Evolutionary conservation across 2,113 vertebrate species (phyloP).

Genomic region (Sinocyclocheilus anophthalmus): DNA sequence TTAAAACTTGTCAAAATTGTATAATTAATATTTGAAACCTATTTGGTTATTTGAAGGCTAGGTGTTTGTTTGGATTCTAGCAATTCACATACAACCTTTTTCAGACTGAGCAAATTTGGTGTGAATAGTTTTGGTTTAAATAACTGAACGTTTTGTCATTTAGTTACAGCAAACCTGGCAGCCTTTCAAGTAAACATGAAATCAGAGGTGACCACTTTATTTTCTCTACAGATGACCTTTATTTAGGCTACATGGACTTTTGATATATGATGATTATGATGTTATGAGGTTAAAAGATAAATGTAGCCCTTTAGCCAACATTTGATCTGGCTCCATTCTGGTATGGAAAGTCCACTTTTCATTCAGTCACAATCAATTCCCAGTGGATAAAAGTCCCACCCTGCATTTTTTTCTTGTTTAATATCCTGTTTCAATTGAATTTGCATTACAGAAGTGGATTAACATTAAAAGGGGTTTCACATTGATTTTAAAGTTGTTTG

Average conservation of each 20-base stretch:
- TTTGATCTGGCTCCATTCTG: background rate
- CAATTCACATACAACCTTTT: no score
- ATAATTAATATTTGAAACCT: background rate
- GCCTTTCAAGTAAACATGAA: background rate
- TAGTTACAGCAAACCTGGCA: background rate
- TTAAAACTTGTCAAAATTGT: background rate
- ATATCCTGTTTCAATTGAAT: background rate
- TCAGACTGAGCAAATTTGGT: no score
- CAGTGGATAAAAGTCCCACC: background rate
- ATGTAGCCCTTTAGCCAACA: background rate
- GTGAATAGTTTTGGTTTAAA: background rate
- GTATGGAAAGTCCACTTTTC: background rate
- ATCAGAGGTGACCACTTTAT: background rate
- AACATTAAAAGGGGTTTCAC: background rate
- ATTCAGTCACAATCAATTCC: background rate
- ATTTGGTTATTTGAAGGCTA: no score
- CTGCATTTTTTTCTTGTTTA: background rate
- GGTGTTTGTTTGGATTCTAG: no score
- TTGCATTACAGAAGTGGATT: background rate
- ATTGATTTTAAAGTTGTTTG: slow-evolving; percentile 49
- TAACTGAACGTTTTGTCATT: background rate
- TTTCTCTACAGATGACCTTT: background rate
- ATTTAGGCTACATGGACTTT: background rate
- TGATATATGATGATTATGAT: background rate
- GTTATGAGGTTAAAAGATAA: background rate